These are phyloP conservation scores for Miichthys miiuy DNA, from an alignment of 2,797 vertebrate genomes.

Conservation along the genomic window DNA sequence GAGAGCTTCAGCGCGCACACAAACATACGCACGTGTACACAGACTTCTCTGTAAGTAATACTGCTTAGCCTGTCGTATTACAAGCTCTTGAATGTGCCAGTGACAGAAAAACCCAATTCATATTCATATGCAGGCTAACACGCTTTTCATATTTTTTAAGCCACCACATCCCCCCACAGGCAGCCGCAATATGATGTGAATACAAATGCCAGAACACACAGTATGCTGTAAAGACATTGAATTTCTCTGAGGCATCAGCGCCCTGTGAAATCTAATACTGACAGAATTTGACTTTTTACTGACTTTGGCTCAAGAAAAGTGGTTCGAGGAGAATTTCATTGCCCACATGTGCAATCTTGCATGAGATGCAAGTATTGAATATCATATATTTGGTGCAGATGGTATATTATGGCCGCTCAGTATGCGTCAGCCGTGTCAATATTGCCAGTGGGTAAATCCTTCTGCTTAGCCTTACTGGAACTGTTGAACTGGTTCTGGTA, in stretches of 20 bases:
- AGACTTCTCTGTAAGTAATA: conserved; percentile 10
- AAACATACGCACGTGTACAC: background rate
- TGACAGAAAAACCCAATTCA: conserved; percentile 57
- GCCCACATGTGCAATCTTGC: conserved; percentile 66
- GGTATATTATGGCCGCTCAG: conserved; percentile 51
- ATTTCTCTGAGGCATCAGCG: conserved; percentile 54
- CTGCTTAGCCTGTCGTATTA: conserved; percentile 39
- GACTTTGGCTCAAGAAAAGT: conserved; percentile 68
- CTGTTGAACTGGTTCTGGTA: conserved; percentile 48
- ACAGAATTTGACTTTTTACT: conserved; percentile 73
- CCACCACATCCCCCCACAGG: conserved; percentile 63
- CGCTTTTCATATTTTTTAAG: conserved; percentile 72
- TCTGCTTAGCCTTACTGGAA: conserved; percentile 54
- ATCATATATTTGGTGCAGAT: conserved; percentile 72
- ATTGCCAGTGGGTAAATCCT: conserved; percentile 50
- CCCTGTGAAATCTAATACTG: conserved; percentile 62
- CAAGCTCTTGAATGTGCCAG: conserved; percentile 45
- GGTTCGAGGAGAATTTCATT: conserved; percentile 63
- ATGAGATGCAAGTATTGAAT: conserved; percentile 67
- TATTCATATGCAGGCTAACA: conserved; percentile 66
- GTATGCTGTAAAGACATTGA: conserved; percentile 55
- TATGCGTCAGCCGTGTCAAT: conserved; percentile 53
- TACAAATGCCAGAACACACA: conserved; percentile 69
- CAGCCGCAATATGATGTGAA: conserved; percentile 62
- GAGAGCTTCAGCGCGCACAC: background rate